Evolutionary conservation across 2,888 invertebrate genomes (phyloP).

Genomic region (Psococerastis gibbosa): DNA sequence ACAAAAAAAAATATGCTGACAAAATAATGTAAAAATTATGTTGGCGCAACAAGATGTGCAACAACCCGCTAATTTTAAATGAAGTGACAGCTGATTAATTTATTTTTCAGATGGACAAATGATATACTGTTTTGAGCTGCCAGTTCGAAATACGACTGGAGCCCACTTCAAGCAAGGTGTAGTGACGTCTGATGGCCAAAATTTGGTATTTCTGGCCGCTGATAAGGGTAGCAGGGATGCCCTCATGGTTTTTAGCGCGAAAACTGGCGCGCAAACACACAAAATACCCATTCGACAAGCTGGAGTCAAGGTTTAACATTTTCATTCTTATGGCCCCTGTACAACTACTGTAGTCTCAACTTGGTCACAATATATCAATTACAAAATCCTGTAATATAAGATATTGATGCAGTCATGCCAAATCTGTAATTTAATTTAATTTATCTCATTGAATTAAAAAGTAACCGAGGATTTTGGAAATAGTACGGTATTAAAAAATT

Average conservation of each 20-base stretch:
- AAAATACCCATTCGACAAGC: constrained; percentile 32
- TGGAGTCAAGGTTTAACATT: constrained; percentile 31
- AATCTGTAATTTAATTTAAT: no score
- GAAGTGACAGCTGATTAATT: not conserved
- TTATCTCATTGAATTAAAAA: no score
- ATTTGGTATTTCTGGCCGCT: constrained; percentile 58
- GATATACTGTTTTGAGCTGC: constrained; percentile 66
- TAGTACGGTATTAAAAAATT: no score
- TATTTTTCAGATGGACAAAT: constrained; percentile 44
- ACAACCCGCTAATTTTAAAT: no score
- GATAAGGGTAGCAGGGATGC: constrained; percentile 69
- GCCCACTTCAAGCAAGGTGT: constrained; percentile 55
- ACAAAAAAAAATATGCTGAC: not conserved
- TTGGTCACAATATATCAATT: no score
- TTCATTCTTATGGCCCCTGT: no score
- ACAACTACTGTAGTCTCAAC: no score
- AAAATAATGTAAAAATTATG: no score
- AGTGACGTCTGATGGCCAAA: constrained; percentile 61
- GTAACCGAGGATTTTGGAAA: no score
- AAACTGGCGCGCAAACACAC: constrained; percentile 42
- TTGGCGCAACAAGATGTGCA: no score
- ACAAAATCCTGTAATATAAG: no score
- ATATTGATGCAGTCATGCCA: no score
- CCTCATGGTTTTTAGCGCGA: constrained; percentile 63
- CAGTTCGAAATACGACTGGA: constrained; percentile 49